Percentiles rank a stretch among this genome's conserved stretches.
Conservation (phyloP, 2,888 invertebrate genomes). For the Pheosia tremula region DNA sequence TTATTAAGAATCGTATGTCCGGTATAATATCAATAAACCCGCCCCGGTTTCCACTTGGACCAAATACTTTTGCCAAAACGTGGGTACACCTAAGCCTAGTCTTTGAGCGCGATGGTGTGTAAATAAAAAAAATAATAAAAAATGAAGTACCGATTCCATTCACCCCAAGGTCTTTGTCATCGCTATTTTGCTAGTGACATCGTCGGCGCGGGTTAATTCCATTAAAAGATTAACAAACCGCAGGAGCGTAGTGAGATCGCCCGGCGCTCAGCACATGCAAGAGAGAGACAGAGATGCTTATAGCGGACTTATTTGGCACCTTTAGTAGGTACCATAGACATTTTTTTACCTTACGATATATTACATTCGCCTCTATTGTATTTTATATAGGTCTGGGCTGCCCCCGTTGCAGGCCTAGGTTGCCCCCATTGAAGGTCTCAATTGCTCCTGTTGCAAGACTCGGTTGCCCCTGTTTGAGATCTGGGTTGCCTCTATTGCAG, state of each 20-base stretch:
- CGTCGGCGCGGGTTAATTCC: conserved; percentile 72
- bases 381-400: background rate
- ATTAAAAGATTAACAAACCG: conserved; percentile 79
- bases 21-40: too few relatives aligned
- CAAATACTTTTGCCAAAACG: too few relatives aligned
- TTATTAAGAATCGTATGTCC: too few relatives aligned
- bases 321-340: background rate
- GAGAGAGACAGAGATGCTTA: conserved; percentile 29
- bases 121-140: background rate
- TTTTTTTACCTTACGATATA: too few relatives aligned
- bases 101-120: background rate
- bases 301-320: conserved; percentile 5
- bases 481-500: background rate
- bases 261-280: conserved; percentile 44
- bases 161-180: conserved; percentile 19
- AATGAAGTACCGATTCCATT: conserved; percentile 31
- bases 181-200: conserved; percentile 70
- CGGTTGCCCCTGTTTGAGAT: background rate
- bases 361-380: background rate
- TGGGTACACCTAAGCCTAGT: too few relatives aligned
- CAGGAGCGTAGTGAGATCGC: conserved; percentile 58
- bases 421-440: background rate
- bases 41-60: too few relatives aligned
- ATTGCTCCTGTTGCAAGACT: too few relatives aligned
- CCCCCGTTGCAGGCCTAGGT: background rate